A percentile compares a stretch with the other conserved stretches of the same genome.
Evolutionary conservation across 2,113 vertebrate genomes (phyloP).

Genomic region (Osmerus mordax): DNA sequence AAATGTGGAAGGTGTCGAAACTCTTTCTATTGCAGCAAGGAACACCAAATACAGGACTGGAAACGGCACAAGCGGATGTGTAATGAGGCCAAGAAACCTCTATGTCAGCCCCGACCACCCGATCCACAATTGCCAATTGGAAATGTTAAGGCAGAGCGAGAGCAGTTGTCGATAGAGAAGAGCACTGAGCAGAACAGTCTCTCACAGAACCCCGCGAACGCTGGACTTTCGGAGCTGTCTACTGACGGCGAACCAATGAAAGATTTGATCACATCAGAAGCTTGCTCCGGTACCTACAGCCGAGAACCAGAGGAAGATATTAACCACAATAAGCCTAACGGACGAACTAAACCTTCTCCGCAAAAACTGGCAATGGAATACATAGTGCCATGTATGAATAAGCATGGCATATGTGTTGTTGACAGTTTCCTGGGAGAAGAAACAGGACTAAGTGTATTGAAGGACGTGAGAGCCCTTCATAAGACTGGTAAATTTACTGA

Average conservation of each 20-base stretch:
- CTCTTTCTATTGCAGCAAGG: constrained; percentile 84
- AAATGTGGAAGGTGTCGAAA: constrained; percentile 80
- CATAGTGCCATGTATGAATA: constrained; percentile 86
- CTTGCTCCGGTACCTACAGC: constrained; percentile 8
- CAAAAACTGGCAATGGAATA: constrained; percentile 81
- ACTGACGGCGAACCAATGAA: constrained; percentile 7
- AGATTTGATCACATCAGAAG: constrained; percentile 12
- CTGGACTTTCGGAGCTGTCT: background rate
- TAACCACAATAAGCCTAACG: constrained; percentile 60
- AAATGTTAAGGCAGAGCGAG: constrained; percentile 4
- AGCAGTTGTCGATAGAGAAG: constrained; percentile 10
- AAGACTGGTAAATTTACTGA: constrained; percentile 81
- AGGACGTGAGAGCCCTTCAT: constrained; percentile 79
- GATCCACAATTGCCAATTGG: background rate
- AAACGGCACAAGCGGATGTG: constrained; percentile 82
- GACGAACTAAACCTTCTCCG: constrained; percentile 72
- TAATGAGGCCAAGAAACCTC: constrained; percentile 51
- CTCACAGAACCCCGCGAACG: background rate
- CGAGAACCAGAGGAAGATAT: constrained; percentile 7
- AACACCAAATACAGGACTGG: constrained; percentile 85
- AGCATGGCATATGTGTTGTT: constrained; percentile 85
- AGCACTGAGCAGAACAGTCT: background rate
- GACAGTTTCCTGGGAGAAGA: constrained; percentile 83
- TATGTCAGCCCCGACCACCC: constrained; percentile 8
- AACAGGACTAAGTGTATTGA: constrained; percentile 71